phyloP scores from a whole-genome alignment of 2,113 vertebrate species.

The Isichthys henryi region DNA sequence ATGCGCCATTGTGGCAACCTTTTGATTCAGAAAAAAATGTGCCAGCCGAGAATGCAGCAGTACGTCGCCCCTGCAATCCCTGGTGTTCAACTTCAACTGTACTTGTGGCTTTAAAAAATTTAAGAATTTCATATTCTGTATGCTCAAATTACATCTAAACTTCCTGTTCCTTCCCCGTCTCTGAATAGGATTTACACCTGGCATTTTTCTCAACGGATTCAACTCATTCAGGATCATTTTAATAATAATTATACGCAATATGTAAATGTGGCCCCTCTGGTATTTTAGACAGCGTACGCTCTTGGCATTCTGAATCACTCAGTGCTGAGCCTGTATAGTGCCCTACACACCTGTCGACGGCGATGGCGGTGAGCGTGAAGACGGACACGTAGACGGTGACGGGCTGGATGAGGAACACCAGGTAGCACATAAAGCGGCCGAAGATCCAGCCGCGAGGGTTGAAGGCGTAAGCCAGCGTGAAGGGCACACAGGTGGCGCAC shows the following conservation, averaged over 20 bases:
- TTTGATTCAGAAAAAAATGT: not conserved
- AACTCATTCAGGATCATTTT: not conserved
- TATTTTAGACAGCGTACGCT: not conserved
- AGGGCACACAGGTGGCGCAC: constrained; percentile 77
- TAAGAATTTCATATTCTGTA: not conserved
- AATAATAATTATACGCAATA: not conserved
- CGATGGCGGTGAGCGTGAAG: constrained; percentile 79
- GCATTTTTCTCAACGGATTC: not conserved
- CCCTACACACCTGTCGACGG: constrained; percentile 71
- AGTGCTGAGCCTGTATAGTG: not conserved
- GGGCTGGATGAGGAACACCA: constrained; percentile 79
- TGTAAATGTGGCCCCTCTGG: not conserved
- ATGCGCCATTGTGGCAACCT: not conserved
- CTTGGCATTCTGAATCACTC: not conserved
- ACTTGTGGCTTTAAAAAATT: not conserved
- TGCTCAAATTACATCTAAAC: not conserved
- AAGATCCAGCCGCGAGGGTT: constrained; percentile 80
- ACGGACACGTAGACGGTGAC: constrained; percentile 80
- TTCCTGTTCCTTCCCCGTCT: not conserved
- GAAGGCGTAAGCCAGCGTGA: constrained; percentile 77
- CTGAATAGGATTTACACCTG: not conserved
- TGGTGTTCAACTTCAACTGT: not conserved
- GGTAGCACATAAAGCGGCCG: constrained; percentile 76
- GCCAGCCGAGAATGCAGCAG: not conserved
- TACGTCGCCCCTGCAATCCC: not conserved